A percentile compares a stretch with the other conserved stretches of the same genome.
These are phyloP conservation scores for Mesitornis unicolor DNA, from an alignment of 2,113 vertebrate genomes.

Conservation along the genomic window DNA sequence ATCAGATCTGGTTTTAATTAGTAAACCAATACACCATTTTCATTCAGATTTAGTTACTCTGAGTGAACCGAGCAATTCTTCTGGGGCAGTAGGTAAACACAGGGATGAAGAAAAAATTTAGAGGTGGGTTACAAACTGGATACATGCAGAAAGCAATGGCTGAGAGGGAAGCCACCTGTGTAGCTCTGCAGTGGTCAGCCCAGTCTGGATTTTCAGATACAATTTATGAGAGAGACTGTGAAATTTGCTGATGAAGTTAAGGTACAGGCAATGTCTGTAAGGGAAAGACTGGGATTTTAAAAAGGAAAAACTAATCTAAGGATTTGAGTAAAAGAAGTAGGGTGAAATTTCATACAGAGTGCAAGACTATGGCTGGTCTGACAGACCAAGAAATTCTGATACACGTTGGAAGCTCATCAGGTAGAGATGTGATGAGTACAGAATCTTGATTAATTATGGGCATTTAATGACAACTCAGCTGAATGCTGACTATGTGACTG, in stretches of 20 bases:
- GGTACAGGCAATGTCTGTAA: not conserved
- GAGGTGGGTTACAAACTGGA: not conserved
- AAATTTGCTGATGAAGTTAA: not conserved
- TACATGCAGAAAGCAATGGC: rapidly evolving
- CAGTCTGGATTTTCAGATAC: not conserved
- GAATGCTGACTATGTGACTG: not conserved
- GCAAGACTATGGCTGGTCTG: not conserved
- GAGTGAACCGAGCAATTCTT: not conserved
- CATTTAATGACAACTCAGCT: not conserved
- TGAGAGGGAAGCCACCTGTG: not conserved
- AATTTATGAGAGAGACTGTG: not conserved
- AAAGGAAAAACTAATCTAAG: not conserved
- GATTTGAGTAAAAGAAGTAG: not conserved
- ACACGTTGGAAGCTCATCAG: not conserved
- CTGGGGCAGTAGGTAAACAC: not conserved
- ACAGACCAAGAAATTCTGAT: not conserved
- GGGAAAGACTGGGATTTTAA: not conserved
- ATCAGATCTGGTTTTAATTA: not conserved
- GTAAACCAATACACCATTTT: not conserved
- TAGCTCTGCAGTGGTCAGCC: not conserved
- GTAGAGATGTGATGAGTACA: not conserved
- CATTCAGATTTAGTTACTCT: not conserved
- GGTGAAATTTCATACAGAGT: not conserved
- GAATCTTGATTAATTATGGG: not conserved
- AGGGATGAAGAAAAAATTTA: not conserved